Evolutionary conservation across 2,113 vertebrate genomes (phyloP).

Genomic region (Corapipo altera): DNA sequence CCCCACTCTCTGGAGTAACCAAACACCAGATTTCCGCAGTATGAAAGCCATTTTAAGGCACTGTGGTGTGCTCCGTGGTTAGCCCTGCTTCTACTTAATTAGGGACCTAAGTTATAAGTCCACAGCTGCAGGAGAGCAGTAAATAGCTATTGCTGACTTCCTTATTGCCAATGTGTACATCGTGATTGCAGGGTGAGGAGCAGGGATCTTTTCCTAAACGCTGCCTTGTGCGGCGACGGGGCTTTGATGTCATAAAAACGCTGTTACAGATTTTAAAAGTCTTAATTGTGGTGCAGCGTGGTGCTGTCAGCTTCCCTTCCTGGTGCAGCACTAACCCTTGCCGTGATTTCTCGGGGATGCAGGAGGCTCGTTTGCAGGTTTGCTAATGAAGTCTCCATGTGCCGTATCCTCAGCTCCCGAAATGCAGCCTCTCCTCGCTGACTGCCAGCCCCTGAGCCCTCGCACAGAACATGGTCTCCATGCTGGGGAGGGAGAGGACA

Average conservation of each 20-base stretch:
- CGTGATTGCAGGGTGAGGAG: constrained; percentile 64
- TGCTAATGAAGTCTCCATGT: not conserved
- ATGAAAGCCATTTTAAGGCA: constrained; percentile 61
- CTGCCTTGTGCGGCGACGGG: constrained; percentile 30
- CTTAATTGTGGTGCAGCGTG: constrained; percentile 40
- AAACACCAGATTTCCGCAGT: constrained; percentile 55
- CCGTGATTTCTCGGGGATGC: not conserved
- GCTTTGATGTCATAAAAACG: constrained; percentile 60
- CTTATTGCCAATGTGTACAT: constrained; percentile 60
- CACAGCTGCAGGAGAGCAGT: constrained; percentile 63
- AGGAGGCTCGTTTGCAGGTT: not conserved
- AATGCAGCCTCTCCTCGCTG: not conserved
- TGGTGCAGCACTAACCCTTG: constrained; percentile 33
- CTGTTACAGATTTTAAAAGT: constrained; percentile 61
- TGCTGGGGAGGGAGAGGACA: not conserved
- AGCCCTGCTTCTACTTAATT: constrained; percentile 68
- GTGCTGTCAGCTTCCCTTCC: constrained; percentile 59
- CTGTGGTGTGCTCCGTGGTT: constrained; percentile 51
- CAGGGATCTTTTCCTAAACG: constrained; percentile 38
- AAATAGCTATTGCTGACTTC: constrained; percentile 69
- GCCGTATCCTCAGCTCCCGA: not conserved
- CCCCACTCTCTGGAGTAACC: constrained; percentile 41
- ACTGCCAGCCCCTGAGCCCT: not conserved
- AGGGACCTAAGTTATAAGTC: constrained; percentile 57
- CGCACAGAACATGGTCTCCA: not conserved